These are phyloP conservation scores for Leptopilina drosophilae DNA, from an alignment of 2,888 invertebrate genomes.

Conservation along the genomic window DNA sequence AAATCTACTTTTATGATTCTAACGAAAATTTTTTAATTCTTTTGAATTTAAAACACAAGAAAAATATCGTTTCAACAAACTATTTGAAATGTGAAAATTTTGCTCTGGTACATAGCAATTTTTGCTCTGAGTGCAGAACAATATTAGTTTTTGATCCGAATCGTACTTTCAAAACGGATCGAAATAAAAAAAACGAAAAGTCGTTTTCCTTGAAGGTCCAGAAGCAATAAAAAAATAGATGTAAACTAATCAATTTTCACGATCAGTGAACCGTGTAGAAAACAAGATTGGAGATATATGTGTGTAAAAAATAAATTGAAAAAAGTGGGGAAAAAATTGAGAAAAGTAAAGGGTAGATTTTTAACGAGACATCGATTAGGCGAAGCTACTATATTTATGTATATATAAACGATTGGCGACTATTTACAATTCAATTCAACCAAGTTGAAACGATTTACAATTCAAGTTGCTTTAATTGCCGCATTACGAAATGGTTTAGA, in stretches of 20 bases:
- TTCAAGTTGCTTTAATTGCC: conserved; percentile 56
- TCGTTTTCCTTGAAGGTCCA: background rate
- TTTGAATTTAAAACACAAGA: too few relatives aligned
- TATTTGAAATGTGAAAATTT: too few relatives aligned
- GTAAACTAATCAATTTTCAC: conserved; percentile 34
- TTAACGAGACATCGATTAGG: conserved; percentile 41
- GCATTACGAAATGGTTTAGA: conserved; percentile 53
- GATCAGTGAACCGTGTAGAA: conserved; percentile 7
- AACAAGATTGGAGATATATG: background rate
- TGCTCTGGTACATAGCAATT: too few relatives aligned
- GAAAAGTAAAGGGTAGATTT: conserved; percentile 28
- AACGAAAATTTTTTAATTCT: too few relatives aligned
- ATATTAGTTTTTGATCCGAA: background rate
- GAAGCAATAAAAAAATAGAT: background rate
- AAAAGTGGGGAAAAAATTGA: background rate
- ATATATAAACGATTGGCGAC: conserved; percentile 48
- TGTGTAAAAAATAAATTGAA: background rate
- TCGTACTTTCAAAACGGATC: background rate
- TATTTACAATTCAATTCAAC: conserved; percentile 31
- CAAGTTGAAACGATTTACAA: conserved; percentile 48
- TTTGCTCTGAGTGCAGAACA: too few relatives aligned
- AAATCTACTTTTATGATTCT: too few relatives aligned
- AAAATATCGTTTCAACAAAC: too few relatives aligned
- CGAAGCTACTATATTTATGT: background rate
- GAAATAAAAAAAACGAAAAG: background rate